A percentile compares a stretch with the other conserved stretches of the same genome.
These are phyloP conservation scores for Antheraea mylitta DNA, from an alignment of 1,140 invertebrate genomes.

Conservation along the genomic window DNA sequence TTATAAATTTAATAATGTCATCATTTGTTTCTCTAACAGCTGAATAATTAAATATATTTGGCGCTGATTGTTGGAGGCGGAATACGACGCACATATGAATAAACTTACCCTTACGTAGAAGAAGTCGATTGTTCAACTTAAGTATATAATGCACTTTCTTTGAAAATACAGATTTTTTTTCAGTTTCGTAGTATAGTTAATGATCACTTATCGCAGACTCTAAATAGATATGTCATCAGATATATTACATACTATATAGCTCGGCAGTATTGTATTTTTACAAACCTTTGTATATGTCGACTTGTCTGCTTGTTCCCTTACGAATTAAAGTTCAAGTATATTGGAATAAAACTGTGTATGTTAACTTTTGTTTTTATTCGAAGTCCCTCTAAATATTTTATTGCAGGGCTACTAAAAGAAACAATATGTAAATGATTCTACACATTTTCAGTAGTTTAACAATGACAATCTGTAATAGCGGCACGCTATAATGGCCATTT, in stretches of 20 bases:
- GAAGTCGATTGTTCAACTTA: not conserved
- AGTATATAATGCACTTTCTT: not conserved
- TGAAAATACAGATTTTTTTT: not conserved
- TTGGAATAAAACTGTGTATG: constrained; percentile 36
- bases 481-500: too few species aligned
- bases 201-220: not conserved
- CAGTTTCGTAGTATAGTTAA: not conserved
- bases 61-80: too few species aligned
- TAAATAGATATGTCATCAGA: constrained; percentile 11
- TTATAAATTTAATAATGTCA: too few species aligned
- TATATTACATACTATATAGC: constrained; percentile 15
- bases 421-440: too few species aligned
- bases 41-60: too few species aligned
- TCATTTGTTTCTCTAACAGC: too few species aligned
- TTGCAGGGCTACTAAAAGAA: too few species aligned
- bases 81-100: too few species aligned
- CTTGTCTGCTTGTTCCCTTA: constrained; percentile 46
- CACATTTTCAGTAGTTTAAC: too few species aligned
- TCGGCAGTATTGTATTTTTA: constrained; percentile 26
- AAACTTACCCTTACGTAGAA: too few species aligned
- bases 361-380: not conserved
- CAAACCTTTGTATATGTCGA: constrained; percentile 20
- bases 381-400: too few species aligned
- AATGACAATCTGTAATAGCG: too few species aligned
- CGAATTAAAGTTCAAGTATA: constrained; percentile 47